phyloP scores from a whole-genome alignment of 2,797 vertebrate species.

The Echeneis naucrates region DNA sequence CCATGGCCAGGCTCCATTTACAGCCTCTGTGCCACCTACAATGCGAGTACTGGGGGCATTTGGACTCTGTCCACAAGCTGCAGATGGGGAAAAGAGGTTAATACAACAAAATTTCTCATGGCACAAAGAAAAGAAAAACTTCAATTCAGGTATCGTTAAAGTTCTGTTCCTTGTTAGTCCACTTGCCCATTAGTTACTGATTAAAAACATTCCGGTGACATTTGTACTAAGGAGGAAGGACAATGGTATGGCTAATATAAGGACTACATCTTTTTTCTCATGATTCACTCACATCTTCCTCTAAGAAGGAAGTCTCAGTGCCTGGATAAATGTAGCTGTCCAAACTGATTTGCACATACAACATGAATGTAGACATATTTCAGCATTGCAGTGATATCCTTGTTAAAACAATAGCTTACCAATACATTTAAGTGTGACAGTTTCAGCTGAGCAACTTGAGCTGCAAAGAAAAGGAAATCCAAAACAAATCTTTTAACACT shows the following conservation, averaged over 20 bases:
- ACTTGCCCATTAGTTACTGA: conserved; percentile 52
- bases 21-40: conserved; percentile 85
- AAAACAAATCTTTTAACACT: too few relatives aligned
- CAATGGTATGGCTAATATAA: conserved; percentile 1
- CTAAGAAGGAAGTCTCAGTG: neutral
- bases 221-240: neutral
- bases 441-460: conserved; percentile 70
- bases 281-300: neutral
- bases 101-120: neutral
- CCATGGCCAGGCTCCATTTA: conserved; percentile 90
- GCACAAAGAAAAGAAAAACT: neutral
- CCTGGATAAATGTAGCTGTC: neutral
- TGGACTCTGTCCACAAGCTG: conserved; percentile 63
- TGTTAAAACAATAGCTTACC: conserved; percentile 77
- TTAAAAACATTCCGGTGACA: conserved; percentile 32
- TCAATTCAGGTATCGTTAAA: neutral
- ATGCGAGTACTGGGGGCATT: conserved; percentile 79
- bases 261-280: conserved; percentile 9
- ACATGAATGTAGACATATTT: neutral
- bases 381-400: neutral
- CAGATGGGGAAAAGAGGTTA: neutral
- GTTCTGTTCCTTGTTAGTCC: conserved; percentile 14
- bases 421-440: conserved; percentile 88
- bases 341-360: neutral
- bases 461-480: conserved; percentile 71